Evolutionary conservation across 2,888 invertebrate genomes (phyloP).

Genomic region (Watsonalla binaria): DNA sequence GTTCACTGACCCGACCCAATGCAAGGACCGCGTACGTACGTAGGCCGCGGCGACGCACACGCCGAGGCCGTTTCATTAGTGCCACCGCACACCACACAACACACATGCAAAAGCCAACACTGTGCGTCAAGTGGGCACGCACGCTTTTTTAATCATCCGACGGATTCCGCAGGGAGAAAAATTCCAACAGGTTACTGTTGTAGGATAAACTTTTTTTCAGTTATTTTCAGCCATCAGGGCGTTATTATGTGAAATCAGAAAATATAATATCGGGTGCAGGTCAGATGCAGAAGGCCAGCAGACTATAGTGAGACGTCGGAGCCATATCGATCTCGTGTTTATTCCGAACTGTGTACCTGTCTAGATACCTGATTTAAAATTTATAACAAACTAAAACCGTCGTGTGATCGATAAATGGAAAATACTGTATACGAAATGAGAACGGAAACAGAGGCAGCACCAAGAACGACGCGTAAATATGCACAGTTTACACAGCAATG

Average conservation of each 20-base stretch:
- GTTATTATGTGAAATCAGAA: background rate
- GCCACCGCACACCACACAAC: conserved; percentile 58
- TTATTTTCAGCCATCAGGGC: background rate
- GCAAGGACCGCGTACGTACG: conserved; percentile 74
- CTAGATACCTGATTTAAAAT: conserved; percentile 59
- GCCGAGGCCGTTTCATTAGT: conserved; percentile 65
- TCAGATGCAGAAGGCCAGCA: conserved; percentile 22
- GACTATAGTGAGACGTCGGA: conserved; percentile 31
- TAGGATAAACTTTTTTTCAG: background rate
- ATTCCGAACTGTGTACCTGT: conserved; percentile 50
- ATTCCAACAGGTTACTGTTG: conserved; percentile 19
- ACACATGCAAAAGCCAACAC: conserved; percentile 65
- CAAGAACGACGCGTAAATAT: conserved; percentile 3
- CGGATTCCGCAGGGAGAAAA: conserved; percentile 21
- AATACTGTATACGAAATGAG: conserved; percentile 11
- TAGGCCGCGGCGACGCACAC: conserved; percentile 67
- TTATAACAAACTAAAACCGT: conserved; percentile 47
- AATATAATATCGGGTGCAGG: conserved; percentile 19
- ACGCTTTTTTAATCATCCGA: conserved; percentile 55
- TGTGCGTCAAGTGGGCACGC: conserved; percentile 69
- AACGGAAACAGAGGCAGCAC: background rate
- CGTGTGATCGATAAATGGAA: conserved; percentile 31
- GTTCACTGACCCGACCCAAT: conserved; percentile 77
- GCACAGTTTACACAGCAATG: conserved; percentile 18
- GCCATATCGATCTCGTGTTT: conserved; percentile 61